phyloP scores from a whole-genome alignment of 1,140 invertebrate genomes.

The Drosophila pallidifrons region DNA sequence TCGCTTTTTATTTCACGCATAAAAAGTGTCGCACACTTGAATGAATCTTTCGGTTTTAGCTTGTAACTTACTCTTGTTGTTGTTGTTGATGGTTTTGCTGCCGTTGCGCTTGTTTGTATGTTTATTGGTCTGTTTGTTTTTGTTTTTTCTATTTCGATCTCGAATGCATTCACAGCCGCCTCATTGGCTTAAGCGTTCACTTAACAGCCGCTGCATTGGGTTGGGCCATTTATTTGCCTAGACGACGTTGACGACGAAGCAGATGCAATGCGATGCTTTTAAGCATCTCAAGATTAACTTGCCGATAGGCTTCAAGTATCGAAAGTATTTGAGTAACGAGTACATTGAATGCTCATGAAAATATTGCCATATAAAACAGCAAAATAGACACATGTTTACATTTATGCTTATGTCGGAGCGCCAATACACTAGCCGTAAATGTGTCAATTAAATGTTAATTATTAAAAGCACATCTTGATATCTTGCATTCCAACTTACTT shows the following conservation, averaged over 20 bases:
- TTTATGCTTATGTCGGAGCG: neutral
- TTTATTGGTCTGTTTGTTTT: conserved; percentile 74
- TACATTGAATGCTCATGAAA: conserved; percentile 12
- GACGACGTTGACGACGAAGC: neutral
- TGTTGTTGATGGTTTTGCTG: conserved; percentile 12
- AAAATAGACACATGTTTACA: conserved; percentile 7
- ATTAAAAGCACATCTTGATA: neutral
- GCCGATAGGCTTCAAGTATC: conserved; percentile 36
- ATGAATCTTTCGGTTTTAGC: conserved; percentile 62
- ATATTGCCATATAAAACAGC: conserved; percentile 27
- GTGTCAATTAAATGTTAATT: neutral
- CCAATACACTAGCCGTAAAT: neutral
- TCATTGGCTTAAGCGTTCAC: conserved; percentile 72
- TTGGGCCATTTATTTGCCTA: conserved; percentile 12
- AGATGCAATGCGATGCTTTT: neutral
- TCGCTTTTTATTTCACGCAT: conserved; percentile 59
- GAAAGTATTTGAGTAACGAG: conserved; percentile 32
- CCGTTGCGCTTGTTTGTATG: conserved; percentile 71
- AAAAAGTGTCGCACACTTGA: conserved; percentile 73
- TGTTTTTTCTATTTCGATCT: conserved; percentile 16
- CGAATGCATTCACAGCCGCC: conserved; percentile 41
- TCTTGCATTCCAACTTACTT: neutral
- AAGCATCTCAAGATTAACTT: conserved; percentile 31
- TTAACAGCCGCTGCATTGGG: conserved; percentile 64
- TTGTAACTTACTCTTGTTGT: conserved; percentile 44